phyloP scores from a whole-genome alignment of 2,113 vertebrate genomes.

The Bubo blakistoni region DNA sequence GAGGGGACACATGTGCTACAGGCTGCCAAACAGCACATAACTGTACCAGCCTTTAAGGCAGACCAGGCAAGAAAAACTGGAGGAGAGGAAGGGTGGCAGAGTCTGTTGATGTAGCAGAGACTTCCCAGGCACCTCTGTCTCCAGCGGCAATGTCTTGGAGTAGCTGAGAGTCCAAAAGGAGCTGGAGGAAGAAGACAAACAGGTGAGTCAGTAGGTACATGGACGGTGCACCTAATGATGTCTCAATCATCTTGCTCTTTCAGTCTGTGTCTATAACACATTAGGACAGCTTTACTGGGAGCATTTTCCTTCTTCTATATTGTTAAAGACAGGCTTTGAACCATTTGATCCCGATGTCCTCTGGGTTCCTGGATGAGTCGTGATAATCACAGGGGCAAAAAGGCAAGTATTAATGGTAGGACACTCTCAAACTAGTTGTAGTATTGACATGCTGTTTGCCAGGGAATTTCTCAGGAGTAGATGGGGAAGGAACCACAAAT shows the following conservation, averaged over 20 bases:
- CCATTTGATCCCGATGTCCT: neutral
- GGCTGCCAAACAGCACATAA: neutral
- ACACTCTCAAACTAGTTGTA: neutral
- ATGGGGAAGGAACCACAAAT: neutral
- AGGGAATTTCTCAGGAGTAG: neutral
- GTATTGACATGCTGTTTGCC: neutral
- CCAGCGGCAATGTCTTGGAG: neutral
- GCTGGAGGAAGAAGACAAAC: neutral
- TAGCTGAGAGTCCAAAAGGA: neutral
- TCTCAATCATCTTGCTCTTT: neutral
- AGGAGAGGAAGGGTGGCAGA: neutral
- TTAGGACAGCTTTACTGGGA: neutral
- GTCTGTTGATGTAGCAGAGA: neutral
- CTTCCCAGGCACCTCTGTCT: neutral
- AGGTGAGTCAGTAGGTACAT: neutral
- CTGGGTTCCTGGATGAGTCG: neutral
- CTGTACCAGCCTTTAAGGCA: neutral
- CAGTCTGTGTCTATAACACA: neutral
- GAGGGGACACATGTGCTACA: neutral
- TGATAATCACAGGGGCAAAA: neutral
- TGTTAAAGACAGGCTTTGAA: neutral
- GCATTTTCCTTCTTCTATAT: neutral
- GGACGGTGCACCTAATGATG: no score
- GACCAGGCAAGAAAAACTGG: neutral
- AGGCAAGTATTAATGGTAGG: neutral